Evolutionary conservation across 1,140 invertebrate species (phyloP), one percentile per base, ranked within the genome.

Genomic region (Eriosoma lanigerum): DNA sequence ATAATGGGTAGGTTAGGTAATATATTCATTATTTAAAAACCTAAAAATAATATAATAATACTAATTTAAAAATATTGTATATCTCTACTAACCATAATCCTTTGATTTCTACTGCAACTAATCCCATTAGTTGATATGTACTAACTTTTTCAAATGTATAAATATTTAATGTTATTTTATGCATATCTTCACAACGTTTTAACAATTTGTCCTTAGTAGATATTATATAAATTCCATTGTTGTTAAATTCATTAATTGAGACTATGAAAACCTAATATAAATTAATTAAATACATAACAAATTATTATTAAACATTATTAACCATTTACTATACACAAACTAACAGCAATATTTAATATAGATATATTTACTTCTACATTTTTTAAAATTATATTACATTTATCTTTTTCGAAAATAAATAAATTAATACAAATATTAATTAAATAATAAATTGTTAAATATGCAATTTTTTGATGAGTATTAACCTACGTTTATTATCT

Each of bases 171-270:
- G 29, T 24, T 24, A 62, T 62, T 62, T 62, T 19, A n/a, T 62
- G 19, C 9, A 62, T 62, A 19, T 62, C 60, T 19, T 62, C 32
- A 19, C 26, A 62, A n/a, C 60, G 60, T 62, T 62, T 26, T 19
- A 62, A 32, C 9, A 29, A 62, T 62, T 62, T 62, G 19, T 62
- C 60, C 17, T 62, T 62, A 10, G 60, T 62, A 62, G 60, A 19
- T 32, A 62, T 32, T 62, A n/a, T 19, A n/a, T 62, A 62, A 62
- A 62, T 62, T 62, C 60, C 60, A 62, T 62, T 62, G 3, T 48
- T 48, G 10, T 32, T 32, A 3, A 24, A 19, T 62, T 62, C 26
- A 62, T 62, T 19, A 62, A 15, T 24, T 10, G 60, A 26, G 26
- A 62, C 32, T 62, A 32, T 4, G 32, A 62, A 32, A 62, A 62